A percentile compares a stretch with the other conserved stretches of the same genome.
phyloP scores from a whole-genome alignment of 2,797 vertebrate genomes.

The Tokudaia tokunoshimensis region DNA sequence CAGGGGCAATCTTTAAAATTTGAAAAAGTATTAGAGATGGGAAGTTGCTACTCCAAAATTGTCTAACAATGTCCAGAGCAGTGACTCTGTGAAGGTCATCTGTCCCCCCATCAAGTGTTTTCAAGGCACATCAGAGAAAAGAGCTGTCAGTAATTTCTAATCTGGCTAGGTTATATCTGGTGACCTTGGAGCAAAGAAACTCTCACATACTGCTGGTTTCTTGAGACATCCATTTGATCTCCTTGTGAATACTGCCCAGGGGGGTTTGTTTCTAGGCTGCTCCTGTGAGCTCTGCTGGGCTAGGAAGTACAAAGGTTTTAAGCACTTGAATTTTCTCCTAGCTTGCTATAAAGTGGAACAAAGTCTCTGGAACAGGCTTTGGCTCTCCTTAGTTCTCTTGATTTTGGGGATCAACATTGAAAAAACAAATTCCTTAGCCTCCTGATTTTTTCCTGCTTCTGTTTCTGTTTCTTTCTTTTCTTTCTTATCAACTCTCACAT shows the following conservation, averaged over 20 bases:
- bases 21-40: conserved; percentile 31
- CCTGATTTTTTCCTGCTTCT: neutral
- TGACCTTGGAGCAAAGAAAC: conserved; percentile 73
- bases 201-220: conserved; percentile 45
- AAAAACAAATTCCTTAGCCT: neutral
- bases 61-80: conserved; percentile 60
- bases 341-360: conserved; percentile 66
- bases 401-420: conserved; percentile 15
- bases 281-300: conserved; percentile 56
- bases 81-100: conserved; percentile 61
- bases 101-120: conserved; percentile 46
- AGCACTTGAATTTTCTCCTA: conserved; percentile 53
- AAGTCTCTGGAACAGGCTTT: conserved; percentile 37
- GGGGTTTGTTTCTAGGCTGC: conserved; percentile 71
- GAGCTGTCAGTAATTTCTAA: conserved; percentile 76
- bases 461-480: conserved; percentile 42
- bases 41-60: conserved; percentile 48
- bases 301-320: conserved; percentile 69
- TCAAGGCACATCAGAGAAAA: conserved; percentile 61
- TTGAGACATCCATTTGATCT: conserved; percentile 73
- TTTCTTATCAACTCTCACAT: conserved; percentile 9
- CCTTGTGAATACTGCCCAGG: conserved; percentile 76
- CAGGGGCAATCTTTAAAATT: conserved; percentile 38
- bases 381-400: conserved; percentile 49
- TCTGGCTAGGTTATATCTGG: conserved; percentile 60